phyloP scores from a whole-genome alignment of 2,888 invertebrate species.

The Acanthacorydalis orientalis region DNA sequence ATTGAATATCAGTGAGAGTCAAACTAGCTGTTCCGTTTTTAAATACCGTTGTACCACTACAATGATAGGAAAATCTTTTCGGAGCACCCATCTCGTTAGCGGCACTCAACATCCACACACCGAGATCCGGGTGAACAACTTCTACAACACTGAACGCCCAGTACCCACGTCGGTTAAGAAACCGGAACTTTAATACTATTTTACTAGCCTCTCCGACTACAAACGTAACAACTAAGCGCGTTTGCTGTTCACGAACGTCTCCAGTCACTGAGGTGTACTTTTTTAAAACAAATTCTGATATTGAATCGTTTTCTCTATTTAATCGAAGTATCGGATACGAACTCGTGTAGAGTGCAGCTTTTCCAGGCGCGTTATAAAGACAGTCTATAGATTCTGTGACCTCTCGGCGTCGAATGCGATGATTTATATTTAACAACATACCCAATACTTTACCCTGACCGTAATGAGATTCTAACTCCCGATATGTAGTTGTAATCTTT shows the following conservation, averaged over 20 bases:
- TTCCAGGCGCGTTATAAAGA: conserved; percentile 6
- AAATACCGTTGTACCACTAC: conserved; percentile 21
- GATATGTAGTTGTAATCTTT: not conserved
- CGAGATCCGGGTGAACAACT: conserved; percentile 12
- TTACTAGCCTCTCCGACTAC: conserved; percentile 18
- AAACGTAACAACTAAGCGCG: conserved; percentile 19
- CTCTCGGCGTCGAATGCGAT: not conserved
- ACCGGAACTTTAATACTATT: conserved; percentile 21
- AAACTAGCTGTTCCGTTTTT: conserved; percentile 17
- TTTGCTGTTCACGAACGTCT: conserved; percentile 13
- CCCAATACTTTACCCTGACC: conserved; percentile 1
- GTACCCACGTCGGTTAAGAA: conserved; percentile 18
- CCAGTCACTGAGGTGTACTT: conserved; percentile 10
- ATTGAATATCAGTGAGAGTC: conserved; percentile 24
- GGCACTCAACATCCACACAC: conserved; percentile 15
- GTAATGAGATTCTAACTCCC: not conserved
- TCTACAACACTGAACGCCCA: conserved; percentile 21
- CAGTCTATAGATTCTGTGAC: not conserved
- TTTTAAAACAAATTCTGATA: conserved; percentile 14
- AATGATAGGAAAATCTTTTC: conserved; percentile 29
- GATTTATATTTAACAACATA: not conserved
- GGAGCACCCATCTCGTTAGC: conserved; percentile 19
- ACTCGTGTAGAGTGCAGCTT: conserved; percentile 7
- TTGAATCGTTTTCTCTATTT: conserved; percentile 3
- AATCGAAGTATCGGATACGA: not conserved